phyloP scores from a whole-genome alignment of 2,888 invertebrate genomes.

The Andrena hattorfiana region DNA sequence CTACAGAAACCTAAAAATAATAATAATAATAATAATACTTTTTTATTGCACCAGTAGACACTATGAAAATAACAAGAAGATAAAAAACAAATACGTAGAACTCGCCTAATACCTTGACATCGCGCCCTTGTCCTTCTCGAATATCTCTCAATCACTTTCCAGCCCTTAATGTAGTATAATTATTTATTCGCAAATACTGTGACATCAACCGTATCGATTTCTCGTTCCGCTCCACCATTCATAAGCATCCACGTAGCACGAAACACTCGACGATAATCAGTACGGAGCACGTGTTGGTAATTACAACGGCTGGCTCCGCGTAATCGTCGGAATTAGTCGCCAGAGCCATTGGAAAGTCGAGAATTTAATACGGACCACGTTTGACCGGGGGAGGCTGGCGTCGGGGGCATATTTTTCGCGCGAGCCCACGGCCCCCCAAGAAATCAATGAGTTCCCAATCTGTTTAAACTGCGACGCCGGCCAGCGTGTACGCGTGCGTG shows the following conservation, averaged over 20 bases:
- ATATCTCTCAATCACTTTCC: no score
- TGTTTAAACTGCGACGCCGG: constrained; percentile 11
- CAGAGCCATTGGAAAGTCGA: constrained; percentile 2
- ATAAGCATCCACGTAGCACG: neutral
- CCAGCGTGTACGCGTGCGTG: neutral
- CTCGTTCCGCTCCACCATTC: neutral
- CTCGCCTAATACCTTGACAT: no score
- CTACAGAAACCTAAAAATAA: no score
- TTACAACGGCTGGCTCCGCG: constrained; percentile 6
- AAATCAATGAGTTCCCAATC: constrained; percentile 17
- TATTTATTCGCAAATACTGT: neutral
- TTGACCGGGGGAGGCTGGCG: neutral
- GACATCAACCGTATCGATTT: neutral
- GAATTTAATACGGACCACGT: constrained; percentile 10
- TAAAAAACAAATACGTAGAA: no score
- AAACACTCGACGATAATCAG: neutral
- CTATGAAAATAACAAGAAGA: no score
- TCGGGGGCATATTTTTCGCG: constrained; percentile 4
- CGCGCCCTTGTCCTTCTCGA: no score
- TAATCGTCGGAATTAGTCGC: constrained; percentile 11
- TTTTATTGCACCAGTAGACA: no score
- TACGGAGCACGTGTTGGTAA: neutral
- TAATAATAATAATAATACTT: no score
- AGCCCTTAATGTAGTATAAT: no score
- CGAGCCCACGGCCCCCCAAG: neutral